Percentiles rank a stretch among this genome's conserved stretches.
phyloP scores from a whole-genome alignment of 2,113 vertebrate genomes.

The Lycocorax pyrrhopterus region DNA sequence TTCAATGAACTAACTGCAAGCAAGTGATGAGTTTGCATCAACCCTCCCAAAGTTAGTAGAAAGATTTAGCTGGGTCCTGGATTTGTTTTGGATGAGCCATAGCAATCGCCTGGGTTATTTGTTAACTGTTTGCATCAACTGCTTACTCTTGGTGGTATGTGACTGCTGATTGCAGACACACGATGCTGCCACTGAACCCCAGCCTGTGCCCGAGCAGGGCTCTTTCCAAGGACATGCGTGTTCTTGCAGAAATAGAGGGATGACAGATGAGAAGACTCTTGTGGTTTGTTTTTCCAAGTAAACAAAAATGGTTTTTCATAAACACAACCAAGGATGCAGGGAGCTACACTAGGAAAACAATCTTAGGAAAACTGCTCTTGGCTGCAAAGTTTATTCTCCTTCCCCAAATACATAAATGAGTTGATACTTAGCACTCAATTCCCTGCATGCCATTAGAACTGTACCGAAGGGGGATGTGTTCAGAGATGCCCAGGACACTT shows the following conservation, averaged over 20 bases:
- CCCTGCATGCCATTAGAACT: background rate
- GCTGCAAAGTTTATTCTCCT: slow-evolving; percentile 32
- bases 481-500: background rate
- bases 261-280: slow-evolving; percentile 17
- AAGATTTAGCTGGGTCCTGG: background rate
- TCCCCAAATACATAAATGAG: background rate
- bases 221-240: background rate
- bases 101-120: background rate
- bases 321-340: background rate
- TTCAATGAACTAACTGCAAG: background rate
- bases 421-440: background rate
- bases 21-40: background rate
- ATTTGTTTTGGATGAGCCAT: background rate
- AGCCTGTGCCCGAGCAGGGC: background rate
- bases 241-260: slow-evolving; percentile 3
- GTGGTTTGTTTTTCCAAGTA: slow-evolving; percentile 37
- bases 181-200: background rate
- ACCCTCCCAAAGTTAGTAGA: background rate
- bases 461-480: background rate
- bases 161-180: background rate
- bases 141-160: background rate
- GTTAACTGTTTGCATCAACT: background rate
- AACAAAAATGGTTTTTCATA: slow-evolving; percentile 41
- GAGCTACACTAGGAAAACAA: slow-evolving; percentile 19
- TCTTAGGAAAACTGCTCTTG: slow-evolving; percentile 24